Evolutionary conservation across 2,113 vertebrate species (phyloP).

Genomic region (Chunga burmeisteri): DNA sequence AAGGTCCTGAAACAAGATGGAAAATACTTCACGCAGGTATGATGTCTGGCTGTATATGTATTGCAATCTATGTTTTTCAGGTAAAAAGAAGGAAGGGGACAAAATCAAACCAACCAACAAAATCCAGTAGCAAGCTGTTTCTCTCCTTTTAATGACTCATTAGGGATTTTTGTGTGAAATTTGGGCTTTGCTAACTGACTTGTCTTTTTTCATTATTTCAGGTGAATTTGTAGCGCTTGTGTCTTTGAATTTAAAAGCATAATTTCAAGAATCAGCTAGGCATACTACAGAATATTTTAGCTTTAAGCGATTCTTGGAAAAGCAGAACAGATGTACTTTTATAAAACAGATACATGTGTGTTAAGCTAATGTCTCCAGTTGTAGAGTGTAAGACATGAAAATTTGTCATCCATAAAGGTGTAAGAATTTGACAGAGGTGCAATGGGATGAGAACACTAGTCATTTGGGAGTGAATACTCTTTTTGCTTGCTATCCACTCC

Average conservation of each 20-base stretch:
- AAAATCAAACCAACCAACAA: neutral
- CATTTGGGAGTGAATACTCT: neutral
- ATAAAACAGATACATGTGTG: neutral
- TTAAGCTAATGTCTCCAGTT: neutral
- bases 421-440: neutral
- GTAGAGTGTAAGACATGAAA: neutral
- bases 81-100: neutral
- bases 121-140: neutral
- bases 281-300: neutral
- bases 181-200: neutral
- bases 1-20: slow-evolving; percentile 92
- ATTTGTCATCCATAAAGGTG: neutral
- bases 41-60: neutral
- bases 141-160: neutral
- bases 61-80: neutral
- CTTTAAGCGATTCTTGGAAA: neutral
- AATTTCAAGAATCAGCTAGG: neutral
- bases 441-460: neutral
- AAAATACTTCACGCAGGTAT: slow-evolving; percentile 97
- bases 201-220: neutral
- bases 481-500: neutral
- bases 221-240: neutral
- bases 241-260: neutral
- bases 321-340: neutral
- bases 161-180: neutral